These are phyloP conservation scores for Holocentrus rufus DNA, from an alignment of 2,797 vertebrate genomes.

Conservation along the genomic window DNA sequence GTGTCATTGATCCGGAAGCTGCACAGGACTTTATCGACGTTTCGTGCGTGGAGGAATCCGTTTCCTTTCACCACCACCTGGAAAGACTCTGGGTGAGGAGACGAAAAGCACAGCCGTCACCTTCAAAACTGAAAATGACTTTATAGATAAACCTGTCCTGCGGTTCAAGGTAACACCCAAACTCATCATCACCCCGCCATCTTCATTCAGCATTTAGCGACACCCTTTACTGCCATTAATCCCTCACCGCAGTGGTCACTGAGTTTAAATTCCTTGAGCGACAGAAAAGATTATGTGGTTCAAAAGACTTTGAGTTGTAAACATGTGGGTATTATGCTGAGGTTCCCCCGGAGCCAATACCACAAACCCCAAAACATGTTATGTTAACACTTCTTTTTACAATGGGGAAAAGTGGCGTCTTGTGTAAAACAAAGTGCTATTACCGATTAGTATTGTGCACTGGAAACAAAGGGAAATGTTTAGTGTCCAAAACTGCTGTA, in stretches of 20 bases:
- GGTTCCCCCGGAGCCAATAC: conserved; percentile 26
- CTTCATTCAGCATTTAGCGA: conserved; percentile 22
- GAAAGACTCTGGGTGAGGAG: conserved; percentile 86
- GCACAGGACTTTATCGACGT: conserved; percentile 94
- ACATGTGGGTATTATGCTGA: conserved; percentile 25
- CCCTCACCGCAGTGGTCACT: conserved; percentile 25
- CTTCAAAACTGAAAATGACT: background rate
- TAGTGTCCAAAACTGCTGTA: background rate
- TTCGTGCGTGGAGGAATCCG: conserved; percentile 92
- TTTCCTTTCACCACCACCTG: conserved; percentile 97
- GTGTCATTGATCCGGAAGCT: conserved; percentile 98
- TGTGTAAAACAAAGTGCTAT: conserved; percentile 1
- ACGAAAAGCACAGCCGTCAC: conserved; percentile 25
- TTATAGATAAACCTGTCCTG: background rate
- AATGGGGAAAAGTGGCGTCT: conserved; percentile 1
- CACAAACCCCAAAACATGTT: conserved; percentile 27
- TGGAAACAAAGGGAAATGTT: background rate
- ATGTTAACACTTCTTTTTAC: conserved; percentile 20
- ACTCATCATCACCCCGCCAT: conserved; percentile 19
- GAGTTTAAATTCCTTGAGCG: conserved; percentile 26
- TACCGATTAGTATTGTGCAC: background rate
- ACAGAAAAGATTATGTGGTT: conserved; percentile 30
- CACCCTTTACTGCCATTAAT: background rate
- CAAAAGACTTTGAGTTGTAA: conserved; percentile 15
- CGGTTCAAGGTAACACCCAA: background rate